These are phyloP conservation scores for Paguma larvata DNA, from an alignment of 2,797 vertebrate genomes.

Conservation along the genomic window DNA sequence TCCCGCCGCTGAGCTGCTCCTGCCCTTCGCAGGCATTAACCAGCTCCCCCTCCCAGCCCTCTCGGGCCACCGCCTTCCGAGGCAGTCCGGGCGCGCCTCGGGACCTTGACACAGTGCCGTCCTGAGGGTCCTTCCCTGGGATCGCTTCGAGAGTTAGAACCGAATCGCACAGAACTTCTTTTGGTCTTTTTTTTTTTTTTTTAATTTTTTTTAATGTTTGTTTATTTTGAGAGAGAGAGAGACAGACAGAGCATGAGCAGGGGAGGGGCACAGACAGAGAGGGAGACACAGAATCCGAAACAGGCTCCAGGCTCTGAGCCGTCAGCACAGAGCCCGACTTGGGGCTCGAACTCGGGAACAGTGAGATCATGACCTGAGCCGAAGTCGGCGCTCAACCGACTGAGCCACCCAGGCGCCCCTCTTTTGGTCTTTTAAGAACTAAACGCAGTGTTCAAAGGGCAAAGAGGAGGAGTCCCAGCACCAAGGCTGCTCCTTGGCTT, in stretches of 20 bases:
- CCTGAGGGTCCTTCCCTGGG: background rate
- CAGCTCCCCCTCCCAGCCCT: background rate
- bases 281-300: too few relatives aligned
- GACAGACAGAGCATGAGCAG: too few relatives aligned
- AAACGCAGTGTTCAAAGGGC: background rate
- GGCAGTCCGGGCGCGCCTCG: background rate
- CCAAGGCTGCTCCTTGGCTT: background rate
- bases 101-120: background rate
- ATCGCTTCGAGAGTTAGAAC: background rate
- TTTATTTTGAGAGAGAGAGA: too few relatives aligned
- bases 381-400: too few relatives aligned
- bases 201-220: too few relatives aligned
- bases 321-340: too few relatives aligned
- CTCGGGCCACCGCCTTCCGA: background rate
- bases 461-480: background rate
- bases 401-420: too few relatives aligned
- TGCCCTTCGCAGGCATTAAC: background rate
- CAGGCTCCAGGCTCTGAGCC: too few relatives aligned
- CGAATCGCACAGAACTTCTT: background rate
- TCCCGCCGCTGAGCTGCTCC: background rate
- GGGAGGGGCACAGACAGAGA: too few relatives aligned
- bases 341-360: too few relatives aligned
- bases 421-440: slow-evolving; percentile 24
- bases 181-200: too few relatives aligned
- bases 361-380: too few relatives aligned